Evolutionary conservation across 1,140 invertebrate species (phyloP), one percentile per base, ranked within the genome.

Genomic region (Anagrus nilaparvatae): DNA sequence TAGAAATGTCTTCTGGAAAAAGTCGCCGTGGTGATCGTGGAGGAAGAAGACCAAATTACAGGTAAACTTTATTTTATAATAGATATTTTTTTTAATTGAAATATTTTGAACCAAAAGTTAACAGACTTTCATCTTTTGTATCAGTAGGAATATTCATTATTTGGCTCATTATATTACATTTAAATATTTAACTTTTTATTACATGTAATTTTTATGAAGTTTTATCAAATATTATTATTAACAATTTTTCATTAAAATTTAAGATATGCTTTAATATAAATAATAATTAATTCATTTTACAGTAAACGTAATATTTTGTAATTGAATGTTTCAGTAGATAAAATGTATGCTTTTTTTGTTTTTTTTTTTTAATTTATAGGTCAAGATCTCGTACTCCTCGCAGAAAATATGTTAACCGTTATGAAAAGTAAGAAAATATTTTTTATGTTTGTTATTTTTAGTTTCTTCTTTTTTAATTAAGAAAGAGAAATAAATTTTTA

Each of bases 1-100:
- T 87, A 16, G 86, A 88, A 64, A 89, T 89, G 85, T 89, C 84
- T 1, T 87, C 81, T 50, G 87, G 87, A 1, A 75, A 84, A 56
- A 84, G 83, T 45, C 68, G 86, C 38, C 73, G 82, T 46, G 79
- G 81, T 31, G 71, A n/a, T n/a, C n/a, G 78, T 41, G 71, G 78
- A 19, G 73, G 73, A 45, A 63, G 72, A 23, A 70, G 68, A 43
- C 57, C 63, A 16, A 62, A 60, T 39, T 63, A 65, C 35, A 63
- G 67, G 51, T 72, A 71, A 44, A 16, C 34, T 18, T 72, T 71
- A 72, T 75, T 56, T 63, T 61, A 43, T 16, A 31, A 36, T 39
- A 38, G 40, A 27, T 7, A 27, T 7, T 7, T 27, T 27, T 27
- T 7, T 7, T 27, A 12, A 7, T 7, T 7, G n/a, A n/a, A n/a